These are phyloP conservation scores for Cataglyphis cursor DNA, from an alignment of 2,888 invertebrate species.

Conservation along the genomic window DNA sequence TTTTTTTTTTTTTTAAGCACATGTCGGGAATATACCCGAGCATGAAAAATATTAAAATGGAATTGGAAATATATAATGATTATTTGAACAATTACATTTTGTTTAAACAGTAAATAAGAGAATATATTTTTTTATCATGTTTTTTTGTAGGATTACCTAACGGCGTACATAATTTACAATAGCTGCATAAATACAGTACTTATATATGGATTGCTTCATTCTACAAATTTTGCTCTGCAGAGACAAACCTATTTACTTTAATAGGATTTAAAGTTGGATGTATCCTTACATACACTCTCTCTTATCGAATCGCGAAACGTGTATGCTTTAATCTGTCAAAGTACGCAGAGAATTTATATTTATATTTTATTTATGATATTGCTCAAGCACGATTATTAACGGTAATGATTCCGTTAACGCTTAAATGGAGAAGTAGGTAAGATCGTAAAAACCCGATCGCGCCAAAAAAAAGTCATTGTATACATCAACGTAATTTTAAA, in stretches of 20 bases:
- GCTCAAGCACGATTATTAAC: constrained; percentile 23
- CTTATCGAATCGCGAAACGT: not conserved
- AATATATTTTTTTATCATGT: not conserved
- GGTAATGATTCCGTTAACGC: constrained; percentile 42
- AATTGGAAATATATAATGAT: not conserved
- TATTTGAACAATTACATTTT: not conserved
- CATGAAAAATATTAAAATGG: not conserved
- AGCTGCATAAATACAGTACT: not conserved
- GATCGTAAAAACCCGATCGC: not conserved
- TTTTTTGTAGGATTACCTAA: not conserved
- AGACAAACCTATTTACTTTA: not conserved
- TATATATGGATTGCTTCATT: not conserved
- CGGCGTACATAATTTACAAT: not conserved
- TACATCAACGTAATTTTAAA: not conserved
- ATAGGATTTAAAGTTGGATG: constrained; percentile 3
- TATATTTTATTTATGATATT: not conserved
- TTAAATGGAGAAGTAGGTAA: constrained; percentile 25
- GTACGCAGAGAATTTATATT: constrained; percentile 3
- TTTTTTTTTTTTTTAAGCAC: not conserved
- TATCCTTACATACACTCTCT: constrained; percentile 2
- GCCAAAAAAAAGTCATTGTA: constrained; percentile 26
- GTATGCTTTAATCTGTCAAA: constrained; percentile 16
- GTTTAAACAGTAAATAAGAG: not conserved
- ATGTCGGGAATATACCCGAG: not conserved
- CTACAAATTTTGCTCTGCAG: not conserved